Evolutionary conservation across 2,797 vertebrate species (phyloP).

Genomic region (Myotis myotis): DNA sequence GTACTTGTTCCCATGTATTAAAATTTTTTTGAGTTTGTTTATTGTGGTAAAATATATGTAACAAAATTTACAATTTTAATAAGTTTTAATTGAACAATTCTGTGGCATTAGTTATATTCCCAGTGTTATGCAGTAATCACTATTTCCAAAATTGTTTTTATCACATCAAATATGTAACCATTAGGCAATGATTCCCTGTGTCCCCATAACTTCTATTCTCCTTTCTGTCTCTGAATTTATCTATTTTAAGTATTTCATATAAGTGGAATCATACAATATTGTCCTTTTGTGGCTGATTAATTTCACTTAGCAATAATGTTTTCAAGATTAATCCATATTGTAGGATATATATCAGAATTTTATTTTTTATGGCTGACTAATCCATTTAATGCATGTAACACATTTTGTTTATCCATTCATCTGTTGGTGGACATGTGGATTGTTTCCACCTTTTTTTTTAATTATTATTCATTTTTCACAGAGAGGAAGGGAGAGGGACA

Average conservation of each 20-base stretch:
- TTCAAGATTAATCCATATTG: neutral
- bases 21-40: neutral
- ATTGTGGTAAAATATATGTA: neutral
- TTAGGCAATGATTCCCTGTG: neutral
- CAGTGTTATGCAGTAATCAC: neutral
- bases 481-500: no score
- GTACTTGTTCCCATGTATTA: neutral
- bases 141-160: neutral
- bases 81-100: neutral
- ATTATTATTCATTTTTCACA: no score
- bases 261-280: neutral
- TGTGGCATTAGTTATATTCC: neutral
- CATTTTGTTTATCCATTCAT: neutral
- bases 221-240: neutral
- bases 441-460: neutral
- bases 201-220: neutral
- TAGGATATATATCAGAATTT: neutral
- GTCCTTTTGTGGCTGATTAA: neutral
- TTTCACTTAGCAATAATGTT: constrained; percentile 4
- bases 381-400: neutral
- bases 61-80: neutral
- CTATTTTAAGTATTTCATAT: neutral
- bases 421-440: neutral
- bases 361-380: neutral
- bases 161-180: neutral